A percentile compares a stretch with the other conserved stretches of the same genome.
Evolutionary conservation across 2,888 invertebrate genomes (phyloP).

Genomic region (Rhodophaea formosa): DNA sequence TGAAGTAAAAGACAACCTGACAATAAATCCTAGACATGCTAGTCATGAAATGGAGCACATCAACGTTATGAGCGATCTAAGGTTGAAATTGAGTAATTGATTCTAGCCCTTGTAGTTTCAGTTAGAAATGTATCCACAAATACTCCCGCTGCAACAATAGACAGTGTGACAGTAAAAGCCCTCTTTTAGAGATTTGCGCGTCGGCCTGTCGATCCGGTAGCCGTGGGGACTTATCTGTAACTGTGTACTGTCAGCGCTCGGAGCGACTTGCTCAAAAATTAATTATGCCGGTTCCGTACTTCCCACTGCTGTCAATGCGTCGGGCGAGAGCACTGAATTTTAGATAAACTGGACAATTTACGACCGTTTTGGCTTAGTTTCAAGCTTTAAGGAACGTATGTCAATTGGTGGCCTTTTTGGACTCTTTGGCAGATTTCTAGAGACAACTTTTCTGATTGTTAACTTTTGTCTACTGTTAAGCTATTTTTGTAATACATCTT

Average conservation of each 20-base stretch:
- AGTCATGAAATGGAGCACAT: too few relatives aligned
- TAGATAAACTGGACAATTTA: constrained; percentile 29
- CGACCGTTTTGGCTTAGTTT: constrained; percentile 1
- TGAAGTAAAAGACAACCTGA: too few relatives aligned
- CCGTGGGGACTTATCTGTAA: constrained; percentile 37
- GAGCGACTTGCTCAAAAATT: constrained; percentile 44
- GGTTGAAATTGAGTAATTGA: background rate
- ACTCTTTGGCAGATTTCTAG: background rate
- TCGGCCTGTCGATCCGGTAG: constrained; percentile 44
- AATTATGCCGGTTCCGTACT: constrained; percentile 42
- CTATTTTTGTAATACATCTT: too few relatives aligned
- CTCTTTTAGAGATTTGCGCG: constrained; percentile 50
- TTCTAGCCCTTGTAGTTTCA: background rate
- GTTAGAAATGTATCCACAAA: background rate
- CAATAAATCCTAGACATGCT: background rate
- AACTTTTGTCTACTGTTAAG: too few relatives aligned
- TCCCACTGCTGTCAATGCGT: constrained; percentile 27
- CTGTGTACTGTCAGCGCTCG: constrained; percentile 28
- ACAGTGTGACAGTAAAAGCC: constrained; percentile 13
- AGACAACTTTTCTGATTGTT: too few relatives aligned
- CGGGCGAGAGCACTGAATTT: constrained; percentile 30
- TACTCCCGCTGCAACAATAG: background rate
- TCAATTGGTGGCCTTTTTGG: background rate
- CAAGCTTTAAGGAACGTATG: background rate
- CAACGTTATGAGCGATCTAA: too few relatives aligned